A percentile compares a stretch with the other conserved stretches of the same genome.
Evolutionary conservation across 1,140 invertebrate genomes (phyloP).

Genomic region (Heliothis subflexa): DNA sequence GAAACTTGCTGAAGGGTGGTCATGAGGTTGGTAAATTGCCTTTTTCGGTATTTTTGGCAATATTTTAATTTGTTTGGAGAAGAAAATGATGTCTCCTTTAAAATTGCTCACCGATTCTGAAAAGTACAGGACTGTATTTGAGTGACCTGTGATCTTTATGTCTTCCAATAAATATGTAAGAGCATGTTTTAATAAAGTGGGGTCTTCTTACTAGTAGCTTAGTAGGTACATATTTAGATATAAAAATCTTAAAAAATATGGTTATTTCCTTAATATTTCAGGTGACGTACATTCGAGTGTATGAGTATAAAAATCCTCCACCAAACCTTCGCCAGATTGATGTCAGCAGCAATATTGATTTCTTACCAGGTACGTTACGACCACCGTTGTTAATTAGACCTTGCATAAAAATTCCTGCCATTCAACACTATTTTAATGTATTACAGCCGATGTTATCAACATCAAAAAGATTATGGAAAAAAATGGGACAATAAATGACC

Average conservation of each 20-base stretch:
- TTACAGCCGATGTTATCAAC: slow-evolving; percentile 32
- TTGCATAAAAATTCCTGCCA: background rate
- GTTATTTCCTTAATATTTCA: background rate
- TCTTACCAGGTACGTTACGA: slow-evolving; percentile 9
- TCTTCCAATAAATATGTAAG: no score
- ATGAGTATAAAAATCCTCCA: slow-evolving; percentile 38
- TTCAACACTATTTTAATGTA: background rate
- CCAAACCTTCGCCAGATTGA: slow-evolving; percentile 47
- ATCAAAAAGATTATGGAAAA: slow-evolving; percentile 16
- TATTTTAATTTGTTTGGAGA: background rate
- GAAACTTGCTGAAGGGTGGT: slow-evolving; percentile 59
- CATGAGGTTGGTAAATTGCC: slow-evolving; percentile 58
- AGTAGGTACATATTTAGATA: no score
- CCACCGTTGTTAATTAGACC: background rate
- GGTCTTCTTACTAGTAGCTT: no score
- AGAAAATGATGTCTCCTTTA: background rate
- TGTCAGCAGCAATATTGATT: slow-evolving; percentile 29
- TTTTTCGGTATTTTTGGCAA: background rate
- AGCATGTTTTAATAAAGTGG: no score
- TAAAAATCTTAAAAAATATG: background rate
- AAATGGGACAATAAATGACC: background rate
- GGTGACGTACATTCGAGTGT: slow-evolving; percentile 47
- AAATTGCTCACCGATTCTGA: no score
- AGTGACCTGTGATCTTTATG: no score
- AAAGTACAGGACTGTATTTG: no score